Percentiles rank a stretch among this genome's conserved stretches.
These are phyloP conservation scores for Bettongia penicillata DNA, from an alignment of 2,113 vertebrate genomes.

Conservation along the genomic window DNA sequence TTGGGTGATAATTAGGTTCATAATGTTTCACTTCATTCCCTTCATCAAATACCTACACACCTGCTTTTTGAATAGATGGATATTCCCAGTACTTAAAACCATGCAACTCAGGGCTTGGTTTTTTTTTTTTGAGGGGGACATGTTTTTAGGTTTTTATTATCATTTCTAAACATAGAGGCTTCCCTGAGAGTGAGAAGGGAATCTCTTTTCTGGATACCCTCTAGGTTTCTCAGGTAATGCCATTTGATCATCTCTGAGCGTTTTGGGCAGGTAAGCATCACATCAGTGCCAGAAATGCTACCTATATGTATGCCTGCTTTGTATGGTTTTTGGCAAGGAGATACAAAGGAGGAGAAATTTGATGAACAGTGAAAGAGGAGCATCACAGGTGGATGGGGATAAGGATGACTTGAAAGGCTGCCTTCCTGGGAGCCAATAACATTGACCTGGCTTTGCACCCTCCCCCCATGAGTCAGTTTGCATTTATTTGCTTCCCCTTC, in stretches of 20 bases:
- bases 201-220: constrained; percentile 44
- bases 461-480: background rate
- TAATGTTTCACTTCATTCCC: constrained; percentile 53
- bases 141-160: constrained; percentile 22
- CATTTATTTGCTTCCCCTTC: background rate
- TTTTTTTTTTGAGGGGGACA: background rate
- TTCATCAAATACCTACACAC: constrained; percentile 36
- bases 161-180: constrained; percentile 47
- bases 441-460: background rate
- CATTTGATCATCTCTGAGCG: constrained; percentile 7
- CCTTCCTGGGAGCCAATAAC: background rate
- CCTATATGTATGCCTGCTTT: background rate
- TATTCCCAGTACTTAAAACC: constrained; percentile 53
- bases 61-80: constrained; percentile 53
- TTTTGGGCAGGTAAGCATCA: background rate
- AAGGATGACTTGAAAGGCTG: background rate
- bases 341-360: background rate
- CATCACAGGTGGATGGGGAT: background rate
- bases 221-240: constrained; percentile 2
- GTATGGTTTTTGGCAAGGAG: background rate
- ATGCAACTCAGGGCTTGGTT: constrained; percentile 57
- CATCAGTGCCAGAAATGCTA: background rate
- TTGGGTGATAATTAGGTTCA: constrained; percentile 61
- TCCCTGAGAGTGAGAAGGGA: constrained; percentile 14
- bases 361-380: background rate